Evolutionary conservation across 2,888 invertebrate genomes (phyloP).

Genomic region (Machimus atricapillus): DNA sequence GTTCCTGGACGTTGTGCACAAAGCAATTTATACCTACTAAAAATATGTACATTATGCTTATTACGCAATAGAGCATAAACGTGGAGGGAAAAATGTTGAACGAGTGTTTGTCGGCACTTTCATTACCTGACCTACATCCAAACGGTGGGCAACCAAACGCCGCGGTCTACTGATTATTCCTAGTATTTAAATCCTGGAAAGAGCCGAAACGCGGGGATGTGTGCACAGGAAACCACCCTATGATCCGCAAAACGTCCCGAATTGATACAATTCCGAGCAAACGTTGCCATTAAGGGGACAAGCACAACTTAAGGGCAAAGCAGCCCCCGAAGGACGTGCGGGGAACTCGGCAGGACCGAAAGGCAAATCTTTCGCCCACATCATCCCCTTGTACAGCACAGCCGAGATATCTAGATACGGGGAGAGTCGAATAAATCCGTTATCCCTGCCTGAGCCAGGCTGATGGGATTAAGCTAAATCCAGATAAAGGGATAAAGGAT

Average conservation of each 20-base stretch:
- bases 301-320: conserved; percentile 16
- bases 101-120: not conserved
- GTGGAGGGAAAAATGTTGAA: not conserved
- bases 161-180: not conserved
- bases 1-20: not conserved
- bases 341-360: not conserved
- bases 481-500: conserved; percentile 63
- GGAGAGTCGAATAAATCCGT: conserved; percentile 50
- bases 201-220: not conserved
- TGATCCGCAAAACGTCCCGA: conserved; percentile 18
- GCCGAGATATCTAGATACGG: conserved; percentile 19
- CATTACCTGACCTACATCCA: not conserved
- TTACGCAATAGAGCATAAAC: not conserved
- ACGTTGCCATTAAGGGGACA: conserved; percentile 35
- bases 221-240: conserved; percentile 8
- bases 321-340: not conserved
- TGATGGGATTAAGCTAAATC: conserved; percentile 63
- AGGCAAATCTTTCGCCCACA: conserved; percentile 22
- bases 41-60: not conserved
- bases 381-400: conserved; percentile 5
- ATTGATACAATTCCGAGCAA: conserved; percentile 27
- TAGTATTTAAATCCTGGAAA: not conserved
- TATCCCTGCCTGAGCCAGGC: conserved; percentile 54
- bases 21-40: not conserved
- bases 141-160: not conserved